Evolutionary conservation across 53 echinoderm and acorn worm genomes (phyloP).

Genomic region (Mesocentrotus franciscanus): DNA sequence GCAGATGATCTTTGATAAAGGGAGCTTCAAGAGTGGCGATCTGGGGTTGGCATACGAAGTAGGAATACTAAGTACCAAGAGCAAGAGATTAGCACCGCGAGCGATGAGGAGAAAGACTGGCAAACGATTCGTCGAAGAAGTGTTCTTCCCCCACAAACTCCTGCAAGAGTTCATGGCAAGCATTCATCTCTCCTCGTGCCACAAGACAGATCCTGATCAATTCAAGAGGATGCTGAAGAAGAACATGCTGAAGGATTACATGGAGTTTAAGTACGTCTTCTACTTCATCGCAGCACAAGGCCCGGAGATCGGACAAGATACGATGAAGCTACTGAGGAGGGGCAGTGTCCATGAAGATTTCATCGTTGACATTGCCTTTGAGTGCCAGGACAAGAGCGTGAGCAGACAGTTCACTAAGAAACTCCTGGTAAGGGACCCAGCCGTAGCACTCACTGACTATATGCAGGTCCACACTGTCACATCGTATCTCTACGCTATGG

Average conservation of each 20-base stretch:
- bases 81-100: constrained; percentile 12
- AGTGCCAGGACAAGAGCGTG: constrained; percentile 31
- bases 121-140: constrained; percentile 26
- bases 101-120: constrained; percentile 2
- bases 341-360: constrained; percentile 1
- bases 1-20: constrained; percentile 5
- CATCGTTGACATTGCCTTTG: constrained; percentile 36
- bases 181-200: background rate
- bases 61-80: constrained; percentile 24
- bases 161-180: constrained; percentile 46
- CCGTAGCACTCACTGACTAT: background rate
- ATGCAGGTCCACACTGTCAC: constrained; percentile 28
- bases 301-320: background rate
- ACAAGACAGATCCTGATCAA: background rate
- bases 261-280: constrained; percentile 24
- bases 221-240: background rate
- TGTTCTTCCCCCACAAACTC: constrained; percentile 38
- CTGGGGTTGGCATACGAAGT: constrained; percentile 13
- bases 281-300: constrained; percentile 37
- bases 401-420: background rate
- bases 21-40: background rate
- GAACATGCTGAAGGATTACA: background rate
- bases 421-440: background rate
- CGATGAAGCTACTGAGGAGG: background rate
- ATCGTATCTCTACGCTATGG: constrained; percentile 37